phyloP scores from a whole-genome alignment of 2,888 invertebrate species.

The Protodeltote pygarga region DNA sequence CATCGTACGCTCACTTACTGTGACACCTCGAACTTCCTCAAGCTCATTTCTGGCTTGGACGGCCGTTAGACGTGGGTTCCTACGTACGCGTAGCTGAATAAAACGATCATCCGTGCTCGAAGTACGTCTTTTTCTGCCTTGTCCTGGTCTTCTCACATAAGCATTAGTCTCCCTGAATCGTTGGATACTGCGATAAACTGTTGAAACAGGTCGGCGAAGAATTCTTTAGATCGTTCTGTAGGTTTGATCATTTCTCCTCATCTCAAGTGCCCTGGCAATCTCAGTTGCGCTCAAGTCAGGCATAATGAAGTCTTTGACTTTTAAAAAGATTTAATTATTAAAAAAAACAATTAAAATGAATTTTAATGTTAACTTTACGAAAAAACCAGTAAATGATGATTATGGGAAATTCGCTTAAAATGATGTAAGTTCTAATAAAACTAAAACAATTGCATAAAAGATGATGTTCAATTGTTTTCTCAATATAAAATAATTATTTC shows the following conservation, averaged over 20 bases:
- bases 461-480: too few species aligned
- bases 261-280: neutral
- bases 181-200: too few species aligned
- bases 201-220: too few species aligned
- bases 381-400: too few species aligned
- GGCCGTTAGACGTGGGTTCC: neutral
- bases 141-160: neutral
- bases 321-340: too few species aligned
- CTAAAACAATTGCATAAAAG: too few species aligned
- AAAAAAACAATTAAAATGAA: too few species aligned
- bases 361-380: too few species aligned
- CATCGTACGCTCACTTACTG: neutral
- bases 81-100: neutral
- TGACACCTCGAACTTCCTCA: constrained; percentile 1
- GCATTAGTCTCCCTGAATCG: neutral
- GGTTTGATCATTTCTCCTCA: neutral
- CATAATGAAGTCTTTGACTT: neutral
- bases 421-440: too few species aligned
- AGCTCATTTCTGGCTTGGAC: constrained; percentile 31
- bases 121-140: neutral
- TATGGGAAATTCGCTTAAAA: too few species aligned
- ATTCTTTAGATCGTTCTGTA: neutral
- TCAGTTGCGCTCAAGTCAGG: neutral
- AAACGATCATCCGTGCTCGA: neutral
- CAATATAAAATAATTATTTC: too few species aligned